Base-by-base conservation (phyloP, 2,888 invertebrate genomes). In the Subacronicta megacephala region DNA sequence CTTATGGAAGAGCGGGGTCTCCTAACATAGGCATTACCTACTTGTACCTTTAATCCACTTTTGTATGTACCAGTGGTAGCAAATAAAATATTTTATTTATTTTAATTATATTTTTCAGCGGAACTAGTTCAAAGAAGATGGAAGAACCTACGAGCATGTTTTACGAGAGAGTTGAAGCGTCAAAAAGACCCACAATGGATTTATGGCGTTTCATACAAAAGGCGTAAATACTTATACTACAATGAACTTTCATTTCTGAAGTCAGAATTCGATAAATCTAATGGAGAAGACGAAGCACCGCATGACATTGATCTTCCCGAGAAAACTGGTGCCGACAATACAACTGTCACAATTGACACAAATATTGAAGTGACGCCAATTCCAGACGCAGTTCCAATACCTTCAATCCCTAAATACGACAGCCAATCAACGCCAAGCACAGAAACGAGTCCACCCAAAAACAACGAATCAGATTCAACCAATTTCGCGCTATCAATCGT, bases 161-260 rank as follows among this genome's bases (percentile, higher is more conserved):
- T 54, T 18, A 2, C 13, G 1, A 54, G 62, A 31, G 64, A 64
- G 35, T 0, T 38, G 1, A 64, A 42, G n/a, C 47, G 49, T 2
- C 64, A 54, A n/a, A 62, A 49, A 12, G 62, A 64, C 7, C 62
- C 68, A 3, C 61, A 61, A 15, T 64, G 44, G 40, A 9, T 49
- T 1, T 45, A 42, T 29, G 64, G 68, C n/a, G n/a, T 49, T 0
- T 31, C 63, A 1, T 61, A 49, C 6, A 68, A 54, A 37, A 33
- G 68, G 3, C 64, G 69, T 0, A 49, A 42, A 15, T 64, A 64
- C 7, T 3, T 68, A 0, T 50, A 61, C 4, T 64, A 23, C 12
- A 17, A 54, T 7, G 45, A 42, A 15, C 7, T 64, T 0, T 18
- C 10, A 10, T 64, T 64, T 7, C 44, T 64, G 1, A 42, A 23